phyloP scores from a whole-genome alignment of 1,140 invertebrate species.

The Platyscapa corneri region DNA sequence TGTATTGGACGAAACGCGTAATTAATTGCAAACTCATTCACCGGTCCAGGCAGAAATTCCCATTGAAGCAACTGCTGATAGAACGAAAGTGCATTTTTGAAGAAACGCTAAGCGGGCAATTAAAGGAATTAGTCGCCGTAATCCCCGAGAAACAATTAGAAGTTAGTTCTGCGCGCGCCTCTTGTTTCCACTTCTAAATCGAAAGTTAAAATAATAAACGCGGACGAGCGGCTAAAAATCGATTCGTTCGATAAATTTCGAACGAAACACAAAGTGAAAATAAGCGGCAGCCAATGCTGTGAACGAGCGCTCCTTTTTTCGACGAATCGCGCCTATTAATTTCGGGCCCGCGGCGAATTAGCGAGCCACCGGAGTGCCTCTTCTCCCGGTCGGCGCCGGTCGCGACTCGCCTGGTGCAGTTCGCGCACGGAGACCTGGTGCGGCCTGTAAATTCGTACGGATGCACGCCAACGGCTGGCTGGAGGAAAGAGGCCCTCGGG shows the following conservation, averaged over 20 bases:
- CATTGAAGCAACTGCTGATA: too few species aligned
- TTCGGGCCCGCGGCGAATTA: background rate
- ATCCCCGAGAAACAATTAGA: too few species aligned
- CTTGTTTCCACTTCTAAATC: background rate
- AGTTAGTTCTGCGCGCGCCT: too few species aligned
- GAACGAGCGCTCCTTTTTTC: background rate
- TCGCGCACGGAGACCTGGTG: background rate
- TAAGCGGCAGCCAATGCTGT: background rate
- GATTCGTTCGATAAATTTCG: background rate
- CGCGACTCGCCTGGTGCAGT: background rate
- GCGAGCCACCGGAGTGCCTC: background rate
- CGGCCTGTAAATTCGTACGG: background rate
- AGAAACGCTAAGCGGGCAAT: too few species aligned
- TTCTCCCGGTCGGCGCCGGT: too few species aligned
- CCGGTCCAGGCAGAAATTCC: too few species aligned
- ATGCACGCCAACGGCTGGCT: background rate
- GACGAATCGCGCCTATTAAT: constrained; percentile 8
- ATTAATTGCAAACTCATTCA: too few species aligned
- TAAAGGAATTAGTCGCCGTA: too few species aligned
- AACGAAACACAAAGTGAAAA: background rate
- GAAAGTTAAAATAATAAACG: constrained; percentile 18
- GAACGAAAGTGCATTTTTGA: too few species aligned
- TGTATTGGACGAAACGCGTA: too few species aligned
- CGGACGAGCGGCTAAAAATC: background rate
- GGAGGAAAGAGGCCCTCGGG: background rate